These are phyloP conservation scores for Schizopygopsis malacanthus DNA, from an alignment of 2,797 vertebrate species.

Conservation along the genomic window DNA sequence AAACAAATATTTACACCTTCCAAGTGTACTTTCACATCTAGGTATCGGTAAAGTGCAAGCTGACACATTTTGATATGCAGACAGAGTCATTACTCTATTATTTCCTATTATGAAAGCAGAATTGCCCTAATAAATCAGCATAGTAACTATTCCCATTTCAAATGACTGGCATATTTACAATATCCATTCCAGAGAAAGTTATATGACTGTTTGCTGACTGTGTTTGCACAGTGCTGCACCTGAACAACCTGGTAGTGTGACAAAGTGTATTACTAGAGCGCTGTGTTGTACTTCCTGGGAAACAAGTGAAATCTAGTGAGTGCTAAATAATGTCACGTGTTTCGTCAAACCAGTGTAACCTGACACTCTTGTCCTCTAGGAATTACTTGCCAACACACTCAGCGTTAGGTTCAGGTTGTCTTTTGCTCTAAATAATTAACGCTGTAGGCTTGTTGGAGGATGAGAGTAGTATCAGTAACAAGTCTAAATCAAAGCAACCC, in stretches of 20 bases:
- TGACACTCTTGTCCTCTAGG: conserved; percentile 39
- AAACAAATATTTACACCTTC: neutral
- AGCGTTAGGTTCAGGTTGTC: conserved; percentile 6
- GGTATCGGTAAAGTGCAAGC: neutral
- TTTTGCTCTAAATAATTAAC: conserved; percentile 38
- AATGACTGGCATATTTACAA: neutral
- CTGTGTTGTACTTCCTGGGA: neutral
- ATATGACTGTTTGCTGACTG: neutral
- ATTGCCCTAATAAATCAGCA: neutral
- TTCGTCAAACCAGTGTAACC: conserved; percentile 49
- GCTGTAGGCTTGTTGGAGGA: neutral
- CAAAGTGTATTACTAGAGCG: neutral
- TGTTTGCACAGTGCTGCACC: conserved; percentile 6
- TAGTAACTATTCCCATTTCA: neutral
- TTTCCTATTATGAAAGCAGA: neutral
- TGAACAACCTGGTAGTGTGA: neutral
- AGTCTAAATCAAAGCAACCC: conserved; percentile 5
- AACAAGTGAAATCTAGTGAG: neutral
- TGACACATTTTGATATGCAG: neutral
- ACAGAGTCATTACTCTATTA: neutral
- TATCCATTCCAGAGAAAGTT: neutral
- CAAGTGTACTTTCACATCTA: neutral
- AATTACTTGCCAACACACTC: conserved; percentile 13
- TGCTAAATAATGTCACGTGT: neutral
- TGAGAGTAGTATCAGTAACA: conserved; percentile 11